Percentiles rank a stretch among this genome's conserved stretches.
These are phyloP conservation scores for Drosophila ogumai DNA, from an alignment of 1,140 invertebrate species.

Conservation along the genomic window DNA sequence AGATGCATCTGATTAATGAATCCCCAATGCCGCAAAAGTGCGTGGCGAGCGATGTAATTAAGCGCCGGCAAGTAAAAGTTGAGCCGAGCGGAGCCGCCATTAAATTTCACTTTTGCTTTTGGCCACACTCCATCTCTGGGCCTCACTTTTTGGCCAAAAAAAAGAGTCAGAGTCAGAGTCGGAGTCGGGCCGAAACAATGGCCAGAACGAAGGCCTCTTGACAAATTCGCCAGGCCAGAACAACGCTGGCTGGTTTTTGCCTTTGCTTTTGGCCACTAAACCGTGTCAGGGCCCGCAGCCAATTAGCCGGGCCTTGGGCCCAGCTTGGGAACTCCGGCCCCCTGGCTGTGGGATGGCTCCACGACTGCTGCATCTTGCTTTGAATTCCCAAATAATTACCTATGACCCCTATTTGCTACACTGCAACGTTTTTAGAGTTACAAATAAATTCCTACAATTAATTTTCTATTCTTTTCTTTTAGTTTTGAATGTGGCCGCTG, in stretches of 20 bases:
- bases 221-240: conserved; percentile 48
- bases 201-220: conserved; percentile 49
- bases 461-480: no score
- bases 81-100: conserved; percentile 33
- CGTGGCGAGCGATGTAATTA: conserved; percentile 78
- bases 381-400: conserved; percentile 34
- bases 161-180: not conserved
- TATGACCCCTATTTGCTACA: conserved; percentile 12
- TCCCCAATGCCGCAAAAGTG: conserved; percentile 68
- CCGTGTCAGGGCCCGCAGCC: conserved; percentile 42
- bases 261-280: conserved; percentile 21
- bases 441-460: no score
- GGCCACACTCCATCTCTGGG: not conserved
- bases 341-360: conserved; percentile 6
- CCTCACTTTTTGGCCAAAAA: not conserved
- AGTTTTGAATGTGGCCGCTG: conserved; percentile 98
- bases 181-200: not conserved
- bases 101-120: conserved; percentile 78
- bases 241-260: not conserved
- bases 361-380: conserved; percentile 12
- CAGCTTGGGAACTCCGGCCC: conserved; percentile 37
- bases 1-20: conserved; percentile 83
- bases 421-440: not conserved
- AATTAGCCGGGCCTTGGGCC: conserved; percentile 49
- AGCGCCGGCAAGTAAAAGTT: conserved; percentile 65